A percentile compares a stretch with the other conserved stretches of the same genome.
Conservation (phyloP, 2,888 invertebrate species). For the Neria commutata region DNA sequence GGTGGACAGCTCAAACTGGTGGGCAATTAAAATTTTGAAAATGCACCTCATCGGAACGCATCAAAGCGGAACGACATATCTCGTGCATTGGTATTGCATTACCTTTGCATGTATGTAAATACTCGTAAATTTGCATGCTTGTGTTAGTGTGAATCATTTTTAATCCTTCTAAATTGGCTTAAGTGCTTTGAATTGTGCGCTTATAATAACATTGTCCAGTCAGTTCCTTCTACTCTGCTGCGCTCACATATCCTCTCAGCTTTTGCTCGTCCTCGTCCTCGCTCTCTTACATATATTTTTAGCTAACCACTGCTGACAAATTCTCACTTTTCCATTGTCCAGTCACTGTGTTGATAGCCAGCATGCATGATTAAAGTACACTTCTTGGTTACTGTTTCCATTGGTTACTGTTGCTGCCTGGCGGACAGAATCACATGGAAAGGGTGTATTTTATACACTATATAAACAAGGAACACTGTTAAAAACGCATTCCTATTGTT, state of each 20-base stretch:
- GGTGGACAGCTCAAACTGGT: too few relatives aligned
- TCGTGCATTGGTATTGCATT: too few relatives aligned
- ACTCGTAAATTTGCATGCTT: conserved; percentile 37
- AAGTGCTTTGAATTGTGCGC: conserved; percentile 42
- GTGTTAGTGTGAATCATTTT: conserved; percentile 31
- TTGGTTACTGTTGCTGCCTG: conserved; percentile 26
- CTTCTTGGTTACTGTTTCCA: too few relatives aligned
- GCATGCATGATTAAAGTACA: conserved; percentile 18
- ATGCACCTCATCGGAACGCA: neutral
- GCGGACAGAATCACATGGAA: conserved; percentile 27
- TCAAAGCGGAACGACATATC: conserved; percentile 6
- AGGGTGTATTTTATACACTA: too few relatives aligned
- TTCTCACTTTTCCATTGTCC: neutral
- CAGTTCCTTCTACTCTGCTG: neutral
- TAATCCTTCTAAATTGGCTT: conserved; percentile 60
- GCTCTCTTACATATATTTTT: too few relatives aligned
- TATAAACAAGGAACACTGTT: too few relatives aligned
- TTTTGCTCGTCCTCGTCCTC: too few relatives aligned
- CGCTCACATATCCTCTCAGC: neutral
- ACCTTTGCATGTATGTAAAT: too few relatives aligned
- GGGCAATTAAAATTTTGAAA: conserved; percentile 1
- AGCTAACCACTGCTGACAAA: too few relatives aligned
- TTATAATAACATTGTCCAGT: neutral
- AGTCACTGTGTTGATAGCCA: neutral
- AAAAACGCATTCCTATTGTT: too few relatives aligned